Evolutionary conservation across 2,797 vertebrate species (phyloP).

Genomic region (Melanotaenia nigrans): DNA sequence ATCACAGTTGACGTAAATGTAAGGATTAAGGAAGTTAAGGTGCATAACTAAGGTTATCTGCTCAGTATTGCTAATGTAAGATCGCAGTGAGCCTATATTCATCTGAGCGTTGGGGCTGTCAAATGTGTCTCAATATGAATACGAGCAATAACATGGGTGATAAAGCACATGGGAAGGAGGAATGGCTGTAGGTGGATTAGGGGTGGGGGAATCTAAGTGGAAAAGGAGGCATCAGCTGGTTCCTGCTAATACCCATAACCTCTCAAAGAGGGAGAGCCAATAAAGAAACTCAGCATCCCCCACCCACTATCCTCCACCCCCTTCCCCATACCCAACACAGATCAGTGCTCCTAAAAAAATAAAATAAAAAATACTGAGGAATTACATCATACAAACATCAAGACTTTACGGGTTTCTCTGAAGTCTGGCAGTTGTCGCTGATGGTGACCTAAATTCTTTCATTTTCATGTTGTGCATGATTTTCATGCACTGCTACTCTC

Average conservation of each 20-base stretch:
- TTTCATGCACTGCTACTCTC: constrained; percentile 41
- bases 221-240: constrained; percentile 67
- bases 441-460: constrained; percentile 73
- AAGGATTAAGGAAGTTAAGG: background rate
- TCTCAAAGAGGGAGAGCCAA: constrained; percentile 50
- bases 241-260: constrained; percentile 68
- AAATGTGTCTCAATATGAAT: constrained; percentile 4
- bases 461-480: constrained; percentile 65
- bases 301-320: constrained; percentile 4
- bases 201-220: constrained; percentile 22
- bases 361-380: constrained; percentile 16
- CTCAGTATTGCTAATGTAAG: background rate
- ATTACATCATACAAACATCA: constrained; percentile 72
- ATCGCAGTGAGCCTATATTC: background rate
- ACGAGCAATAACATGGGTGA: constrained; percentile 8
- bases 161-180: background rate
- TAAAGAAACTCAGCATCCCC: constrained; percentile 45
- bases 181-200: constrained; percentile 1
- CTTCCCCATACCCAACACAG: constrained; percentile 46
- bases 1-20: background rate
- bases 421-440: constrained; percentile 65
- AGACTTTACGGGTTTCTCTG: constrained; percentile 65
- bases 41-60: background rate
- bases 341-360: constrained; percentile 42
- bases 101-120: background rate